phyloP scores from a whole-genome alignment of 2,888 invertebrate species.

The Tridacna gigas region DNA sequence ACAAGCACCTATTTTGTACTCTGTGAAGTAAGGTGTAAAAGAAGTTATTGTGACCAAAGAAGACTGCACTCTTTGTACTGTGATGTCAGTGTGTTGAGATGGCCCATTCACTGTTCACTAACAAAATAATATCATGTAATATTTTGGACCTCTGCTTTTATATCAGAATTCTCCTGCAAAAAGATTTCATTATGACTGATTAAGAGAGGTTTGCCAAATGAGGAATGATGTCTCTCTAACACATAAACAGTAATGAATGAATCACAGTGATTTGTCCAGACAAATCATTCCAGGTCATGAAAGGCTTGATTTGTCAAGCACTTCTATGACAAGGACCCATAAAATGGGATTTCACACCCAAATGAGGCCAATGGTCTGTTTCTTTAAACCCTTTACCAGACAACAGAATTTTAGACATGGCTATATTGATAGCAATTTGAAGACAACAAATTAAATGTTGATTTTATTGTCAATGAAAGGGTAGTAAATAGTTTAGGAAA shows the following conservation, averaged over 20 bases:
- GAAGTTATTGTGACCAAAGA: too few species aligned
- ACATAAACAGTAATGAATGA: slow-evolving; percentile 29
- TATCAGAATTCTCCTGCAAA: not conserved
- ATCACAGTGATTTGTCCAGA: slow-evolving; percentile 26
- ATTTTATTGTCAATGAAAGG: too few species aligned
- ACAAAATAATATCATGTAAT: too few species aligned
- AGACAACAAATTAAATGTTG: not conserved
- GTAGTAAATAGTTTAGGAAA: not conserved
- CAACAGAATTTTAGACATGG: not conserved
- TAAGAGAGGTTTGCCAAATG: not conserved
- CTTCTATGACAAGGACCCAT: slow-evolving; percentile 15
- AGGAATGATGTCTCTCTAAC: not conserved
- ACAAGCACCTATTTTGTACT: too few species aligned
- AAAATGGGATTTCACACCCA: slow-evolving; percentile 22
- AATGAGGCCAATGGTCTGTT: not conserved
- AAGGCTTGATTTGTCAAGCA: slow-evolving; percentile 26
- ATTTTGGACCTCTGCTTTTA: too few species aligned
- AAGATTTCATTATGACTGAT: not conserved
- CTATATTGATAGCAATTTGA: not conserved
- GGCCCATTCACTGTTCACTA: too few species aligned
- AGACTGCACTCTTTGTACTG: too few species aligned
- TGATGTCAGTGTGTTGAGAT: too few species aligned
- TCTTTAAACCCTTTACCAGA: too few species aligned
- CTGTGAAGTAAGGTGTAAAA: too few species aligned
- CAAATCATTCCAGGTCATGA: slow-evolving; percentile 20